Evolutionary conservation across 2,888 invertebrate species (phyloP), one percentile per base, ranked within the genome.

Genomic region (Macropis europaea): DNA sequence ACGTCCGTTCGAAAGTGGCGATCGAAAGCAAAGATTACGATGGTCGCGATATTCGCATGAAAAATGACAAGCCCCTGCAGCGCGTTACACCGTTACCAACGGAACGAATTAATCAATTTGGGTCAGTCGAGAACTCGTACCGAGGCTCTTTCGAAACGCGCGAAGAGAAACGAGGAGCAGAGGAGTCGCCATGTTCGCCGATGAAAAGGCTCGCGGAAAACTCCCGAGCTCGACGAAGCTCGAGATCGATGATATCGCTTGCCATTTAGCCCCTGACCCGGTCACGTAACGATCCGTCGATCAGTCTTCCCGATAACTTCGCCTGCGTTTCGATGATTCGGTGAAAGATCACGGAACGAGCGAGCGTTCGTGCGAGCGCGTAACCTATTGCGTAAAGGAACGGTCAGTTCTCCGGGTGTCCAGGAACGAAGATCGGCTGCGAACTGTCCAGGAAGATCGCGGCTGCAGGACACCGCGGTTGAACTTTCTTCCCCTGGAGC

Each of bases 401-500:
- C 26, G 61, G 75, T 62, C 60, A 57, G 38, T 30, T 9, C n/a
- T 7, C 38, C 4, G 3, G 19, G 32, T 56, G 68, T 73, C 73
- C 68, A 63, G 71, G 61, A 68, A 68, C n/a, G n/a, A n/a, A n/a
- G n/a, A n/a, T n/a, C n/a, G n/a, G n/a, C n/a, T n/a, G n/a, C n/a
- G 68, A 50, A 30, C 48, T 11, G n/a, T n/a, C 15, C n/a, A 34
- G 36, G 7, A 15, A 3, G 45, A 28, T 19, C 32, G n/a, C 7
- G 30, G 2, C 7, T 42, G 28, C 28, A 24, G 30, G 48, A 17
- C 32, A 32, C 38, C 42, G 32, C 34, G 36, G 32, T 64, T 68
- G 64, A 79, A 79, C 79, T 76, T 79, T 77, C 64, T 72, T 72
- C 53, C 59, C 50, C 40, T 47, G 28, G 34, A 54, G 57, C 52